Evolutionary conservation across 2,888 invertebrate genomes (phyloP).

Genomic region (Drosophila nr. perissopoda): DNA sequence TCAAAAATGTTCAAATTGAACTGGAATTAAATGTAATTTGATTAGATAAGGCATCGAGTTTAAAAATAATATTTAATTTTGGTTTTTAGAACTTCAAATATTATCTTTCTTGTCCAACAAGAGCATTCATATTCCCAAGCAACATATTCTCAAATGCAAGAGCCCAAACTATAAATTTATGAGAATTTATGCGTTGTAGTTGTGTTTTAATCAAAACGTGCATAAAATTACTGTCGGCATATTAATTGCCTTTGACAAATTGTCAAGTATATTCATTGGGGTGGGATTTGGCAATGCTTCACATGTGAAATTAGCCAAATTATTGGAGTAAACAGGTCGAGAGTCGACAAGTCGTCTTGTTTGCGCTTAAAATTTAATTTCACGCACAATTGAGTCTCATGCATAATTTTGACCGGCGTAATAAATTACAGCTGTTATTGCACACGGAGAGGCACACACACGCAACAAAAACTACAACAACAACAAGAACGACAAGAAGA

Average conservation of each 20-base stretch:
- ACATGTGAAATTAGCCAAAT: conserved; percentile 78
- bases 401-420: conserved; percentile 79
- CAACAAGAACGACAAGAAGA: conserved; percentile 15
- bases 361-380: conserved; percentile 83
- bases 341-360: conserved; percentile 56
- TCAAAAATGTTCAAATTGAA: not conserved
- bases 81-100: no score
- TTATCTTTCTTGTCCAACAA: not conserved
- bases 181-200: not conserved
- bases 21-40: not conserved
- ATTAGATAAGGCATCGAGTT: not conserved
- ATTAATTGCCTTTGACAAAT: conserved; percentile 36
- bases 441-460: conserved; percentile 51
- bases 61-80: not conserved
- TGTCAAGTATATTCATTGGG: conserved; percentile 53
- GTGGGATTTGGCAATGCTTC: conserved; percentile 14
- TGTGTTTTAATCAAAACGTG: conserved; percentile 6
- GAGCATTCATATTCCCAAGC: not conserved
- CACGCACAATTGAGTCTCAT: conserved; percentile 80
- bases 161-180: not conserved
- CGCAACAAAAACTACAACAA: not conserved
- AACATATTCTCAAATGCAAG: not conserved
- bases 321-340: conserved; percentile 73
- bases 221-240: conserved; percentile 15
- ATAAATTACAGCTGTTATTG: conserved; percentile 81